phyloP scores from a whole-genome alignment of 1,140 invertebrate species.

The Scaptomyza montana region DNA sequence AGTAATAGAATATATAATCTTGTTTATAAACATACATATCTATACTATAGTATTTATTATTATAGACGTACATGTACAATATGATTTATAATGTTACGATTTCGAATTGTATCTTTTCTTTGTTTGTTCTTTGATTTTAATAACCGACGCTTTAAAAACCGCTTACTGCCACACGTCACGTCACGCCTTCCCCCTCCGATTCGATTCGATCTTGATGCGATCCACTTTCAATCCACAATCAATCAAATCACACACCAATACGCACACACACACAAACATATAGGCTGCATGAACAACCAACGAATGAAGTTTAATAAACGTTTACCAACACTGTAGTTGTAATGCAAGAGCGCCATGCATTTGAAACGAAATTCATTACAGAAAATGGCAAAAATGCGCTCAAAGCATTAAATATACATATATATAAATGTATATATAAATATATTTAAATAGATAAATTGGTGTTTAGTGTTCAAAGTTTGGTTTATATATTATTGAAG shows the following conservation, averaged over 20 bases:
- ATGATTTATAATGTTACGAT: conserved; percentile 70
- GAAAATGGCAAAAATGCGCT: conserved; percentile 4
- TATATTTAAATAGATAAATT: conserved; percentile 17
- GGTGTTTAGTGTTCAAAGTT: conserved; percentile 41
- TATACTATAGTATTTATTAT: conserved; percentile 7
- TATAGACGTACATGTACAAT: conserved; percentile 40
- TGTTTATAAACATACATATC: conserved; percentile 23
- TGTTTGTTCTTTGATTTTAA: conserved; percentile 66
- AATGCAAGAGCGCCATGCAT: conserved; percentile 27
- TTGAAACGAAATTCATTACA: conserved; percentile 20
- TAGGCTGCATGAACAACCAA: conserved; percentile 77
- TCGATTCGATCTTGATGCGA: conserved; percentile 21
- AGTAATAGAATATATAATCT: conserved; percentile 24
- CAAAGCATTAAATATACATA: neutral
- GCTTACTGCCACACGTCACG: conserved; percentile 57
- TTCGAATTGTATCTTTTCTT: conserved; percentile 39
- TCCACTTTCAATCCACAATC: conserved; percentile 13
- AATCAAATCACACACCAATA: conserved; percentile 4
- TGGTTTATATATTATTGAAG: conserved; percentile 20
- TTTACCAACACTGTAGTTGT: conserved; percentile 49
- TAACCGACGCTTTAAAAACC: conserved; percentile 52
- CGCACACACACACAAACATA: conserved; percentile 1
- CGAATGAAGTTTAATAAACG: conserved; percentile 64
- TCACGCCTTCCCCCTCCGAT: conserved; percentile 30
- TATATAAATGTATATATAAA: neutral